A percentile compares a stretch with the other conserved stretches of the same genome.
These are phyloP conservation scores for Drosophila multiciliata DNA, from an alignment of 2,888 invertebrate genomes.

Conservation along the genomic window DNA sequence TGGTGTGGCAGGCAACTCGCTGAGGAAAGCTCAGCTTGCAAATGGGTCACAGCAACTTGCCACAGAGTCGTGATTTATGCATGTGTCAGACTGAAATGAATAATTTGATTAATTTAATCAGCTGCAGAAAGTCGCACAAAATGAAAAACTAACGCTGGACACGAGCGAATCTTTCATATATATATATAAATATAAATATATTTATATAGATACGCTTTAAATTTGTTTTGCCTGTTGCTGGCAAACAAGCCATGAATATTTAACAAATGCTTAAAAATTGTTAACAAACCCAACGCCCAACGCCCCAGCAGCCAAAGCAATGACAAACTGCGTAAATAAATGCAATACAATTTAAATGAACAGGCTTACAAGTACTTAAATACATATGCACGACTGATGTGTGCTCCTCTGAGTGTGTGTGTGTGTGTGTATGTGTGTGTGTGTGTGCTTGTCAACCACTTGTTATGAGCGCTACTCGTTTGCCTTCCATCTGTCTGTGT, in stretches of 20 bases:
- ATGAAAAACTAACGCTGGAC: constrained; percentile 16
- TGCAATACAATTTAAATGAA: constrained; percentile 79
- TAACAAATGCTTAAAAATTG: constrained; percentile 69
- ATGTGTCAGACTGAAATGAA: constrained; percentile 51
- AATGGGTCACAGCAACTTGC: constrained; percentile 45
- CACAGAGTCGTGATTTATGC: constrained; percentile 56
- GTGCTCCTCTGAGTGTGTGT: not conserved
- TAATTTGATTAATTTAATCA: constrained; percentile 58
- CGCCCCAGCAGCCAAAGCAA: constrained; percentile 17
- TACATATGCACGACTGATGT: constrained; percentile 50
- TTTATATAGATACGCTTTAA: constrained; percentile 3
- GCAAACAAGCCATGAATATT: constrained; percentile 66
- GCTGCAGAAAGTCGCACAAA: constrained; percentile 12
- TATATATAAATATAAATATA: not conserved
- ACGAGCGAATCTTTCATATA: not conserved
- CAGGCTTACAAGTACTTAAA: constrained; percentile 75
- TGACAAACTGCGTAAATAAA: constrained; percentile 53
- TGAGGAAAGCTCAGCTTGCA: constrained; percentile 10
- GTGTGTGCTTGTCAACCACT: constrained; percentile 68
- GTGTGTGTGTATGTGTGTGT: constrained; percentile 2
- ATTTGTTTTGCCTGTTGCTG: constrained; percentile 17
- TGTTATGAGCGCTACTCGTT: constrained; percentile 56
- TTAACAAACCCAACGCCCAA: constrained; percentile 38
- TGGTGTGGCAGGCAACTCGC: constrained; percentile 24
- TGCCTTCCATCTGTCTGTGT: constrained; percentile 11